Evolutionary conservation across 2,888 invertebrate genomes (phyloP), one percentile per base, ranked within the genome.

Genomic region (Oligia strigilis): DNA sequence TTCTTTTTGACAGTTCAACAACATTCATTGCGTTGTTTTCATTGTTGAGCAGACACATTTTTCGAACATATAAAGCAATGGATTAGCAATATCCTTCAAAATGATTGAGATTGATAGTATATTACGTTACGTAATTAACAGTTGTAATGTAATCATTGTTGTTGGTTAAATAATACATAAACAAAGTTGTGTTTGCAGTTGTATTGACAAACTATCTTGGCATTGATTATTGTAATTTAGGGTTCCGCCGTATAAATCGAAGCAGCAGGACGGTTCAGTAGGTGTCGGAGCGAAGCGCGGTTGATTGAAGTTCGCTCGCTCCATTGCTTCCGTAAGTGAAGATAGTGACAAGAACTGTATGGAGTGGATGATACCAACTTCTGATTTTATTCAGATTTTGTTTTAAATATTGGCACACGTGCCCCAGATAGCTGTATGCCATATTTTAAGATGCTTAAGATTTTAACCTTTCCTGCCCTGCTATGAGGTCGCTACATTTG

Each of bases 281-380:
- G 91, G 92, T 92, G 92, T 92, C 91, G 85, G 85, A 82, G 85
- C 82, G 87, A 87, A 86, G 87, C 87, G 88, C 81, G 87, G 82
- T 84, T 93, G 93, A 95, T 95, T 94, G 94, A 92, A 92, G 90
- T 84, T 86, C 87, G 87, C 71, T 75, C 83, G 87, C 89, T 88
- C 83, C 89, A 90, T 88, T 87, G 85, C 80, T 74, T 72, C 62
- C 29, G 60, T 72, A 75, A 84, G 78, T 79, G 75, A 78, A 82
- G 74, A 67, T 43, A 75, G 83, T 82, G 6, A 11, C 46, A 13
- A 46, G 71, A 79, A 91, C 84, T 90, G 14, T 89, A 89, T 80
- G 81, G 91, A 92, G 93, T 52, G 87, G 91, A 60, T 90, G 77
- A 80, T 80, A 91, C 84, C 72, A 65, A 5, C 17, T 60, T 29